These are phyloP conservation scores for Archips xylosteana DNA, from an alignment of 2,888 invertebrate species.

Conservation along the genomic window DNA sequence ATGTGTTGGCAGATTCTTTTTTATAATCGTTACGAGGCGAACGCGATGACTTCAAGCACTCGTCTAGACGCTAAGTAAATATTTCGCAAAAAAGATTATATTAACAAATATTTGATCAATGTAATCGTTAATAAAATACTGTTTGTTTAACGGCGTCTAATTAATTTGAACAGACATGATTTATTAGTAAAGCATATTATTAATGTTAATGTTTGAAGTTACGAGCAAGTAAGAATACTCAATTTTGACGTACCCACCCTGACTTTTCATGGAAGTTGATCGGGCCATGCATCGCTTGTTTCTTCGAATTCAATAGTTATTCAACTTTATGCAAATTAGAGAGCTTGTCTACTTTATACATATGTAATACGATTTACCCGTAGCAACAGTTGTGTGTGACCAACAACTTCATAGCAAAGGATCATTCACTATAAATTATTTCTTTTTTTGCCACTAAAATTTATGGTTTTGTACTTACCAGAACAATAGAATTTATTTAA, in stretches of 20 bases:
- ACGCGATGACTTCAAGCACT: slow-evolving; percentile 4
- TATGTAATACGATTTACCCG: slow-evolving; percentile 14
- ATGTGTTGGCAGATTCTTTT: slow-evolving; percentile 4
- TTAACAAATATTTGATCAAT: slow-evolving; percentile 19
- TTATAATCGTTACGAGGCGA: slow-evolving; percentile 7
- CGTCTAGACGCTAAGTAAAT: slow-evolving; percentile 32
- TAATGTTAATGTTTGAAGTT: neutral
- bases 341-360: slow-evolving; percentile 12
- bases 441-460: too few relatives aligned
- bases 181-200: slow-evolving; percentile 4
- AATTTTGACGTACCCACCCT: neutral
- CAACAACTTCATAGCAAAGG: too few relatives aligned
- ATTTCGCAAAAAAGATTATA: slow-evolving; percentile 21
- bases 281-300: slow-evolving; percentile 11
- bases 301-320: slow-evolving; percentile 30
- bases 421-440: too few relatives aligned
- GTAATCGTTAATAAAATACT: slow-evolving; percentile 28
- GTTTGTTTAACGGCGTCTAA: slow-evolving; percentile 15
- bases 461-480: too few relatives aligned
- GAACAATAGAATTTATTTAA: too few relatives aligned
- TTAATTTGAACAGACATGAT: slow-evolving; percentile 2
- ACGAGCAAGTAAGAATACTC: slow-evolving; percentile 3
- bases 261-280: slow-evolving; percentile 20
- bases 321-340: slow-evolving; percentile 30
- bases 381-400: neutral